phyloP scores from a whole-genome alignment of 2,888 invertebrate genomes.

The Cosmorhoe ocellata region DNA sequence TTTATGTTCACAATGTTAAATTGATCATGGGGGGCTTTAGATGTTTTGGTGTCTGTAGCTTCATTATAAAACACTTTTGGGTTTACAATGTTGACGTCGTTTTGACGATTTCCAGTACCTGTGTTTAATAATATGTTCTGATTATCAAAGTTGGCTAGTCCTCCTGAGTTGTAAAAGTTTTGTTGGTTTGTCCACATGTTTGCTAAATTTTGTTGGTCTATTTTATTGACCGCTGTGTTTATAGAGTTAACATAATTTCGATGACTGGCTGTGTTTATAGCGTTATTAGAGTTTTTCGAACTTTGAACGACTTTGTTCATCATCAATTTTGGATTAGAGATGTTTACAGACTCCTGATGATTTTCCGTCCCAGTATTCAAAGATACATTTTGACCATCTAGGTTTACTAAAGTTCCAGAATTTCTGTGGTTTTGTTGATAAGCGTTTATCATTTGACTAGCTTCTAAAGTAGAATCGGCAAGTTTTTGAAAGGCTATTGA shows the following conservation, averaged over 20 bases:
- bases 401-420: background rate
- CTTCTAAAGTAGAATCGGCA: constrained; percentile 2
- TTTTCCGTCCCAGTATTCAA: constrained; percentile 5
- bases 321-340: constrained; percentile 4
- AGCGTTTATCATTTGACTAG: background rate
- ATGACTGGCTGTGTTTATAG: background rate
- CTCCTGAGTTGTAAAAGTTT: constrained; percentile 5
- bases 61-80: background rate
- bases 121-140: constrained; percentile 14
- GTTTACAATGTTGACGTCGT: constrained; percentile 1
- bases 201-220: background rate
- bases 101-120: constrained; percentile 18
- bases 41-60: background rate
- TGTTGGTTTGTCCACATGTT: background rate
- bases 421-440: constrained; percentile 1
- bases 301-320: background rate
- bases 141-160: constrained; percentile 14
- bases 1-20: background rate
- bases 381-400: constrained; percentile 1
- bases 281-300: background rate
- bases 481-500: constrained; percentile 4
- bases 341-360: background rate
- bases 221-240: background rate
- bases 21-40: background rate
- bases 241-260: background rate